These are phyloP conservation scores for Bettongia penicillata DNA, from an alignment of 2,113 vertebrate genomes.

Conservation along the genomic window DNA sequence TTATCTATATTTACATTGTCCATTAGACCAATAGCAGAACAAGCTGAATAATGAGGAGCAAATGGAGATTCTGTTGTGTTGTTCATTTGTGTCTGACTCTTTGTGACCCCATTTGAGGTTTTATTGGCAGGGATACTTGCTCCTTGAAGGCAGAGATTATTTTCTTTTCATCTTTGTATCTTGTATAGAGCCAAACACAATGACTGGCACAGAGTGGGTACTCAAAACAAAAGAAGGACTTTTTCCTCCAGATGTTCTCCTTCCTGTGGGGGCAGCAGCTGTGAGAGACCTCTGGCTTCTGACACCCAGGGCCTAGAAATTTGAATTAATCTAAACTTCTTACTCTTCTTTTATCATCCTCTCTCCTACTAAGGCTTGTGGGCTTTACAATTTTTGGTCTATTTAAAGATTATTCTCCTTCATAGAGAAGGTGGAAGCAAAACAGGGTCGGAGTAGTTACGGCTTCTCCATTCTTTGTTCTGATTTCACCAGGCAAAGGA, in stretches of 20 bases:
- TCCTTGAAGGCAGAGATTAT: background rate
- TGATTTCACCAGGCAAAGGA: background rate
- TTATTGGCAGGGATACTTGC: background rate
- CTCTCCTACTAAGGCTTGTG: background rate
- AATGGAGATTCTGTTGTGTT: no score
- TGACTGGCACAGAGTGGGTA: slow-evolving; percentile 4
- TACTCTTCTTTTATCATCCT: background rate
- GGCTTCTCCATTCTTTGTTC: background rate
- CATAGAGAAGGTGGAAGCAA: background rate
- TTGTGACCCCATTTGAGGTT: no score
- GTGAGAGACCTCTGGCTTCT: background rate
- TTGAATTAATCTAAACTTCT: background rate
- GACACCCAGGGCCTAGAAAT: background rate
- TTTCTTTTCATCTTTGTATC: background rate
- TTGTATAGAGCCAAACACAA: background rate
- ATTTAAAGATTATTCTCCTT: background rate
- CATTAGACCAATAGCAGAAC: background rate
- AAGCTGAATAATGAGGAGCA: no score
- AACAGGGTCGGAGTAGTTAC: background rate
- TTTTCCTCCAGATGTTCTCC: background rate
- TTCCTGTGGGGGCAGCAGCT: background rate
- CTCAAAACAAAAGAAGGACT: slow-evolving; percentile 4
- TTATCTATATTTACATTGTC: background rate
- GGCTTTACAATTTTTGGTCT: background rate
- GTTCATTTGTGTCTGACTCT: no score